phyloP scores from a whole-genome alignment of 92 coral and sea anemone species.

The Phenganax stokvisi region DNA sequence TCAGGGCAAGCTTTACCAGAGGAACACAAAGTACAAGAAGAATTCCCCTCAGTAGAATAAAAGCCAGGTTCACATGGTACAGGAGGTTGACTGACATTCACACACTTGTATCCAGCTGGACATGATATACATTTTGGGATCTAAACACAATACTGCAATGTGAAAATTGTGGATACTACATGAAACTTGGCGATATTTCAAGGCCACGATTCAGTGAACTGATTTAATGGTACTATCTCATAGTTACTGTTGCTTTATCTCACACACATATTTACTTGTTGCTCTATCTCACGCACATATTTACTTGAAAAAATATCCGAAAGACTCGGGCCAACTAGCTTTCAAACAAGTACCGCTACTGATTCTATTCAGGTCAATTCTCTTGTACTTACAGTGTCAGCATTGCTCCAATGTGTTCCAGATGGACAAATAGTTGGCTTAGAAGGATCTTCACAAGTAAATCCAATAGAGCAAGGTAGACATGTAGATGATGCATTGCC shows the following conservation, averaged over 20 bases:
- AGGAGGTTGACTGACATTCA: slow-evolving; percentile 78
- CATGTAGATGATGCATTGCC: slow-evolving; percentile 64
- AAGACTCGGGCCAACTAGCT: neutral
- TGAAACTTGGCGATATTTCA: neutral
- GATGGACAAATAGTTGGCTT: slow-evolving; percentile 65
- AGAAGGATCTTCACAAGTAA: slow-evolving; percentile 80
- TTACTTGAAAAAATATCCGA: neutral
- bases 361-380: too few relatives aligned
- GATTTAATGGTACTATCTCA: too few relatives aligned
- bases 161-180: neutral
- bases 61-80: slow-evolving; percentile 78
- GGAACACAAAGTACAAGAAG: slow-evolving; percentile 65
- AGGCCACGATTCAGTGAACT: too few relatives aligned
- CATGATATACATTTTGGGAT: slow-evolving; percentile 81
- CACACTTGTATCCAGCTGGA: slow-evolving; percentile 94
- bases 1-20: slow-evolving; percentile 89
- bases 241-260: too few relatives aligned
- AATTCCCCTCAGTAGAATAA: slow-evolving; percentile 61
- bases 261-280: too few relatives aligned
- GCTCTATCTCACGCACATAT: too few relatives aligned
- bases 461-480: slow-evolving; percentile 80
- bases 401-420: slow-evolving; percentile 82
- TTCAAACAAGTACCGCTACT: too few relatives aligned
- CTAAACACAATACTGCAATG: slow-evolving; percentile 21
- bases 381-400: slow-evolving; percentile 61